These are phyloP conservation scores for Neoniphon sammara DNA, from an alignment of 2,797 vertebrate genomes.

Conservation along the genomic window DNA sequence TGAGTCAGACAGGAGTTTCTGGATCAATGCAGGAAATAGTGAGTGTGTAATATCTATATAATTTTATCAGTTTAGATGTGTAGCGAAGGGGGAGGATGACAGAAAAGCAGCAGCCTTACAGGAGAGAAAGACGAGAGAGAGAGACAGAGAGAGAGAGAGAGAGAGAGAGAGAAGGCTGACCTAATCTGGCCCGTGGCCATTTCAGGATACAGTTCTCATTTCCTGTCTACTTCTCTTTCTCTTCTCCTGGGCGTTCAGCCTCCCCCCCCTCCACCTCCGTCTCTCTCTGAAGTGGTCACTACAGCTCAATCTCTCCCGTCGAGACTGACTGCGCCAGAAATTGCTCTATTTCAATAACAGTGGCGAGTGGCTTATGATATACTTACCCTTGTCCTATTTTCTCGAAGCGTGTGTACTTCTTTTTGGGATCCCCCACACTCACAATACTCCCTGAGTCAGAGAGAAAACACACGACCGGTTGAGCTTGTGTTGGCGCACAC, in stretches of 20 bases:
- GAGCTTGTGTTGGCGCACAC: constrained; percentile 14
- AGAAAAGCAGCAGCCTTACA: constrained; percentile 18
- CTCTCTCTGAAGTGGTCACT: constrained; percentile 37
- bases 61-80: constrained; percentile 34
- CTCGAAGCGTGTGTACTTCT: constrained; percentile 99
- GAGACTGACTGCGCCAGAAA: constrained; percentile 49
- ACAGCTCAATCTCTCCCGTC: constrained; percentile 33
- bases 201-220: constrained; percentile 71
- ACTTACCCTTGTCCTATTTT: constrained; percentile 96
- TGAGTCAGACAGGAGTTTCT: constrained; percentile 35
- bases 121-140: constrained; percentile 15
- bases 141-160: constrained; percentile 11
- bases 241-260: constrained; percentile 50
- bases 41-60: constrained; percentile 13
- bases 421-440: constrained; percentile 98
- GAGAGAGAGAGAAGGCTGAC: constrained; percentile 33
- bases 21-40: constrained; percentile 52
- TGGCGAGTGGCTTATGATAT: constrained; percentile 12
- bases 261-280: constrained; percentile 36
- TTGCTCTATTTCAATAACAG: constrained; percentile 49
- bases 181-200: constrained; percentile 62
- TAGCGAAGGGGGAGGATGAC: constrained; percentile 7
- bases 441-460: constrained; percentile 94
- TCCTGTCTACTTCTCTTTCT: constrained; percentile 58
- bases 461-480: constrained; percentile 56